A percentile compares a stretch with the other conserved stretches of the same genome.
These are phyloP conservation scores for Scopus umbretta DNA, from an alignment of 2,113 vertebrate genomes.

Conservation along the genomic window DNA sequence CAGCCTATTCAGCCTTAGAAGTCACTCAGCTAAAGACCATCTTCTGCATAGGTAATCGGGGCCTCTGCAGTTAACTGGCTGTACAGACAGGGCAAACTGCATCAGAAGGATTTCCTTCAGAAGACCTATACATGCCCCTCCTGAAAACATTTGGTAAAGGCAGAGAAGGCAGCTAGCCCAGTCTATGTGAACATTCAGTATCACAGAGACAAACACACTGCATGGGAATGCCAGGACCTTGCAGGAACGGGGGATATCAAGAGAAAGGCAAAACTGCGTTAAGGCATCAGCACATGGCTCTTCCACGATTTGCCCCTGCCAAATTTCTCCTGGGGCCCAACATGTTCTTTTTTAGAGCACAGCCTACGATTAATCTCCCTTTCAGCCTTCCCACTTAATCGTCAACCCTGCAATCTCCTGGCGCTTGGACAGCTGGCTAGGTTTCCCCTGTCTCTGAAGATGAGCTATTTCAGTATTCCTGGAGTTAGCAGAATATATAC, in stretches of 20 bases:
- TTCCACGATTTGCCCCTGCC: not conserved
- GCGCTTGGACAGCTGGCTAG: not conserved
- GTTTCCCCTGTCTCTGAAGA: not conserved
- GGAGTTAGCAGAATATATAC: not conserved
- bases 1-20: not conserved
- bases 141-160: not conserved
- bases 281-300: not conserved
- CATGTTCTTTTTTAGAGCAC: not conserved
- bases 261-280: not conserved
- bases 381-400: not conserved
- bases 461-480: constrained; percentile 12
- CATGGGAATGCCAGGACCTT: not conserved
- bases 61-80: not conserved
- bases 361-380: not conserved
- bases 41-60: not conserved
- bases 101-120: not conserved
- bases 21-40: not conserved
- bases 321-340: not conserved
- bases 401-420: not conserved
- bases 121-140: not conserved
- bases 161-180: not conserved
- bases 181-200: not conserved
- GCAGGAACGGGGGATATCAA: not conserved
- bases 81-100: not conserved
- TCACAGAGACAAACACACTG: not conserved